Evolutionary conservation across 1,140 invertebrate species (phyloP).

Genomic region (Trichonephila inaurata): DNA sequence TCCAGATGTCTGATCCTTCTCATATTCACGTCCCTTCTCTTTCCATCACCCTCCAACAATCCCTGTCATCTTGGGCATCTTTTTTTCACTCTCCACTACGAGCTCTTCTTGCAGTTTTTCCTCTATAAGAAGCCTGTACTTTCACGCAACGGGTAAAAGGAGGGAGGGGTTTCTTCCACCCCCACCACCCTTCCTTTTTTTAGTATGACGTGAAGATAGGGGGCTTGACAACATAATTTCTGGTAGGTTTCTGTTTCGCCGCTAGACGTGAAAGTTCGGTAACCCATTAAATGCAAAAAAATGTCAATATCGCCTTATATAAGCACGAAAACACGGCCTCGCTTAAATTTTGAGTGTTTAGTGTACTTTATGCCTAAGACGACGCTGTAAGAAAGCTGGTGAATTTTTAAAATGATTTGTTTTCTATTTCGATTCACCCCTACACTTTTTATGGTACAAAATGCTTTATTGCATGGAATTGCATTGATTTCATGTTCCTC

Average conservation of each 20-base stretch:
- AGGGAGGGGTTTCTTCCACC: background rate
- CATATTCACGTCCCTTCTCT: slow-evolving; percentile 73
- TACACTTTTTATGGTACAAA: background rate
- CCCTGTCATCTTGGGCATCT: slow-evolving; percentile 74
- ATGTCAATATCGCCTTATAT: slow-evolving; percentile 55
- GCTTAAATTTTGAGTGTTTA: background rate
- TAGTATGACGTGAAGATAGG: slow-evolving; percentile 70
- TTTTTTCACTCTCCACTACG: slow-evolving; percentile 37
- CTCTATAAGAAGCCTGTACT: background rate
- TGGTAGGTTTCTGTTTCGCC: slow-evolving; percentile 72
- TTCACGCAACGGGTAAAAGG: slow-evolving; percentile 11
- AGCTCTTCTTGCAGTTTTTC: slow-evolving; percentile 60
- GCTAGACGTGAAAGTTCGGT: slow-evolving; percentile 45
- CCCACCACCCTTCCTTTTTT: slow-evolving; percentile 15
- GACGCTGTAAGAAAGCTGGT: background rate
- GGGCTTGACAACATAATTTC: slow-evolving; percentile 75
- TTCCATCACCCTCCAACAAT: slow-evolving; percentile 74
- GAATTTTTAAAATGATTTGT: slow-evolving; percentile 48
- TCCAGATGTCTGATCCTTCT: slow-evolving; percentile 73
- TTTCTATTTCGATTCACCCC: background rate
- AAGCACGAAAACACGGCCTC: slow-evolving; percentile 30
- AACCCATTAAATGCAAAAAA: slow-evolving; percentile 57
- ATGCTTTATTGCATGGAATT: background rate
- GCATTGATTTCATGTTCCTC: too few species aligned
- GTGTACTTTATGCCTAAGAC: slow-evolving; percentile 1